A percentile compares a stretch with the other conserved stretches of the same genome.
phyloP scores from a whole-genome alignment of 1,140 invertebrate genomes.

The Ephestia elutella region DNA sequence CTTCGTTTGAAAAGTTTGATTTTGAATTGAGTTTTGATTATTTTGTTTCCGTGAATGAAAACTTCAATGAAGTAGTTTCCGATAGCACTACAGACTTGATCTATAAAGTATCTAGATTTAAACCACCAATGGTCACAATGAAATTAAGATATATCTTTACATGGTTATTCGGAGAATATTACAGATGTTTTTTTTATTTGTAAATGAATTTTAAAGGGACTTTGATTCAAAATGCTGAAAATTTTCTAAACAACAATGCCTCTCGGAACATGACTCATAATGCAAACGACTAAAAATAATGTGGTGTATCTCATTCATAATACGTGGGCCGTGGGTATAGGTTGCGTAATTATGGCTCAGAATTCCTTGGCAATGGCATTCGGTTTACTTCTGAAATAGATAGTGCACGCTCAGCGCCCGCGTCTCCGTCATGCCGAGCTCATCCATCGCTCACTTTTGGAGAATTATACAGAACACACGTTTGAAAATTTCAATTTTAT shows the following conservation, averaged over 20 bases:
- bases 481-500: too few species aligned
- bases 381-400: constrained; percentile 33
- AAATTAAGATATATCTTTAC: too few species aligned
- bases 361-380: constrained; percentile 50
- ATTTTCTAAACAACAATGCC: neutral
- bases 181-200: too few species aligned
- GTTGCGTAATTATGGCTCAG: constrained; percentile 29
- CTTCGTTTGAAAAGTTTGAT: too few species aligned
- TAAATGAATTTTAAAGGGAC: neutral
- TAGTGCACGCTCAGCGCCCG: constrained; percentile 19
- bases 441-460: neutral
- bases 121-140: too few species aligned
- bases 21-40: too few species aligned
- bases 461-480: too few species aligned
- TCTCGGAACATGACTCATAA: constrained; percentile 20
- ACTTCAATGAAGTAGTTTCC: too few species aligned
- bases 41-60: too few species aligned
- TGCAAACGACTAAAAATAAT: constrained; percentile 30
- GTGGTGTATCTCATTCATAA: constrained; percentile 26
- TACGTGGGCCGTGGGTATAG: constrained; percentile 13
- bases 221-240: neutral
- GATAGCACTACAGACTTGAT: too few species aligned
- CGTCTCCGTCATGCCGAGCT: neutral
- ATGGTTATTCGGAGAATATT: too few species aligned
- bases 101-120: too few species aligned